Evolutionary conservation across 2,797 vertebrate species (phyloP), one percentile per base, ranked within the genome.

Genomic region (Xenops minutus): DNA sequence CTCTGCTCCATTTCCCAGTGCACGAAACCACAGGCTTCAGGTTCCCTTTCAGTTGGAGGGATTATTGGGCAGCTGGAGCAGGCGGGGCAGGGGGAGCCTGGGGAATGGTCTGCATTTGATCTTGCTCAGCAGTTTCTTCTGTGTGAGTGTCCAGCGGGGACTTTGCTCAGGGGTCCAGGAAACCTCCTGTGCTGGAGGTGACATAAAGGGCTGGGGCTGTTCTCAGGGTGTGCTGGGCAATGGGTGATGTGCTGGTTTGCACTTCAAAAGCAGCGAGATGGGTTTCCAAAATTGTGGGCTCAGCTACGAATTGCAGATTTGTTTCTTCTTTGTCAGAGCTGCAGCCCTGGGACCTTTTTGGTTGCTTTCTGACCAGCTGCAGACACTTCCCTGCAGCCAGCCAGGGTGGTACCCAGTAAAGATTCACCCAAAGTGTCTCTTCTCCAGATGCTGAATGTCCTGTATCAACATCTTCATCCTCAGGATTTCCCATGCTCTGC

Each of bases 1-100:
- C 89, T 95, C 89, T 46, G 66, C 90, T 95, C 80, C 4, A 0
- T 69, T 81, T 84, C 83, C 61, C 36, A 4, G 56, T 32, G 49
- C 85, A 36, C 0, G 7, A 92, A 95, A 81, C 73, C 66, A 22
- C 51, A 69, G 92, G 83, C 59, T 69, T 96, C 95, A 86, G 74
- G 73, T 90, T 94, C 63, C 55, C 62, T 96, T 96, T 95, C 76
- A 86, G 43, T 2, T 17, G 1, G 32, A 85, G 75, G 88, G 90
- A 95, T 96, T 96, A 93, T 72, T 58, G 0, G 76, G 87, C 88
- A 86, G 92, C 94, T 88, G 95, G 89, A 79, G 78, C 58, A 78
- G 55, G 68, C 4, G 0, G 59, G 46, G 30, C 21, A 16, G n/a
- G 29, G 37, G 27, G 36, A 85, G 93, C 79, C 49, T 74, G 64